Evolutionary conservation across 2,888 invertebrate genomes (phyloP), one percentile per base, ranked within the genome.

Genomic region (Cyclophora punctaria): DNA sequence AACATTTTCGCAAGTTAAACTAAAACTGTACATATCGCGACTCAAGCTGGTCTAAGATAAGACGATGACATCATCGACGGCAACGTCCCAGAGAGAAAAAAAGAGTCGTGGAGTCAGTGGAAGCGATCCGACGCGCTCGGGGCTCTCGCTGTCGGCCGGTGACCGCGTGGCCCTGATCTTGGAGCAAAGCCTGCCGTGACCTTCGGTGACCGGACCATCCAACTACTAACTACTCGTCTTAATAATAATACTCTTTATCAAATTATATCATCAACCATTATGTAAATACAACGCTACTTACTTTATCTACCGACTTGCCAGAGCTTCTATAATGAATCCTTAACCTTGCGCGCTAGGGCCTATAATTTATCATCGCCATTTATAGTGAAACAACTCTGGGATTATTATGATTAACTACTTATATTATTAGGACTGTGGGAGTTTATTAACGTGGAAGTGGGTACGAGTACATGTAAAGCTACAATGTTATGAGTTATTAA

Each of bases 101-200:
- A 80, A 80, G 74, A 75, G 57, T 53, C 57, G 57, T 59, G 42
- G 52, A 55, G 47, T 57, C 47, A 48, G 47, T 55, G 71, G 58
- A 67, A 67, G 67, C 69, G 63, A 71, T 73, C 71, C 71, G 70
- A 66, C 71, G 68, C 73, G 69, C 73, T 73, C 67, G 68, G 61
- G 64, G 62, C 57, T 59, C 60, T 52, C 57, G 61, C 58, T 66
- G 62, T 67, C 69, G 78, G 77, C 71, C 80, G 71, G 72, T 73
- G 83, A 82, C 80, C 80, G 77, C 73, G 64, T 79, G 80, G 78
- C 85, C 83, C 73, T 85, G 86, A 85, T 85, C 83, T 85, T 83
- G 80, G 67, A 71, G 74, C 78, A 73, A 63, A 66, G 61, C 62
- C 57, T 53, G 50, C 56, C 66, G 67, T 66, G 69, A 71, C 70